These are phyloP conservation scores for Gibbula magus DNA, from an alignment of 2,888 invertebrate genomes.

Conservation along the genomic window DNA sequence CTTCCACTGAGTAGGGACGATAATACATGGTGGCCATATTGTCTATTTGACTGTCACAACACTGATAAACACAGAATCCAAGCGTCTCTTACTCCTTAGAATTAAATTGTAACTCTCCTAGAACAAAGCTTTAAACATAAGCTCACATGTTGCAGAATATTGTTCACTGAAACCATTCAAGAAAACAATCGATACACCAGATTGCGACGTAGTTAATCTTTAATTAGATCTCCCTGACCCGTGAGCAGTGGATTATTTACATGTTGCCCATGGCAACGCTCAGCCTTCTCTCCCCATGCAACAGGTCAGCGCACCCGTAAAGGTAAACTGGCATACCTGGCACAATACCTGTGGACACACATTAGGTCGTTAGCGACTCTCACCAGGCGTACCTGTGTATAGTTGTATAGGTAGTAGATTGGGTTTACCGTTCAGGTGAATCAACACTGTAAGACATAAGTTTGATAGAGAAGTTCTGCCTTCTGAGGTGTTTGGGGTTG, in stretches of 20 bases:
- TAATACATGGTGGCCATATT: conserved; percentile 73
- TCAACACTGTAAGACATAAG: no score
- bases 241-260: conserved; percentile 9
- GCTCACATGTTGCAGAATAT: conserved; percentile 9
- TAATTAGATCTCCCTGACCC: conserved; percentile 22
- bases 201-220: conserved; percentile 17
- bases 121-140: background rate
- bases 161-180: no score
- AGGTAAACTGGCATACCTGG: no score
- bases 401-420: no score
- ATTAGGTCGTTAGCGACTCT: no score
- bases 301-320: background rate
- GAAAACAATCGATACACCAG: background rate
- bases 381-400: no score
- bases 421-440: no score
- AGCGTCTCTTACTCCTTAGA: background rate
- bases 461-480: no score
- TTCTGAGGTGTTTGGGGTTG: no score
- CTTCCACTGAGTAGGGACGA: conserved; percentile 69
- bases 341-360: no score
- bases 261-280: background rate
- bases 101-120: background rate
- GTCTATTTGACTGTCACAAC: conserved; percentile 24
- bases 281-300: conserved; percentile 4
- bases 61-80: background rate